phyloP scores from a whole-genome alignment of 2,113 vertebrate species.

The Neodon shergylaensis region DNA sequence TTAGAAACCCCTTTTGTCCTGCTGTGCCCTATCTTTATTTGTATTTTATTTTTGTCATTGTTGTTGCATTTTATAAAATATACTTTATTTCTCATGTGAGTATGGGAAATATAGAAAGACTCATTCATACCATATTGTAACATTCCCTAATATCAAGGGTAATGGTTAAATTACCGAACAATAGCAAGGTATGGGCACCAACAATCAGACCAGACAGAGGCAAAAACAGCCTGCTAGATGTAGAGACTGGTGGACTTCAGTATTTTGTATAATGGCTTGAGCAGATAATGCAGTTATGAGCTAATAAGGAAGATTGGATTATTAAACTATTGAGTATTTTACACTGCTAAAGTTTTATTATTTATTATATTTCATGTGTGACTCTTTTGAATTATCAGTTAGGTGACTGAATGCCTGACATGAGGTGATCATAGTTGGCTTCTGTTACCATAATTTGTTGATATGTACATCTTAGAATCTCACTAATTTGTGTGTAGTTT shows the following conservation, averaged over 20 bases:
- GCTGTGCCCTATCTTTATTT: neutral
- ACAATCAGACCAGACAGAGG: neutral
- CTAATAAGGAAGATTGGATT: neutral
- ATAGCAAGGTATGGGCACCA: neutral
- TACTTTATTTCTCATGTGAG: neutral
- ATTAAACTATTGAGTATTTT: neutral
- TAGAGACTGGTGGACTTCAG: neutral
- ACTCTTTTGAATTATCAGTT: neutral
- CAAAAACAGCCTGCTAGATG: neutral
- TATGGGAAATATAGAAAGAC: neutral
- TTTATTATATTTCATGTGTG: neutral
- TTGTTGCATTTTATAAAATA: slow-evolving; percentile 1
- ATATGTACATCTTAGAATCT: neutral
- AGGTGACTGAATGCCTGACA: neutral
- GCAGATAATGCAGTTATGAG: neutral
- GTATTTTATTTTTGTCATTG: neutral
- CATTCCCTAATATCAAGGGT: neutral
- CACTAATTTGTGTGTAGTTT: slow-evolving; percentile 14
- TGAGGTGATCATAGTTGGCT: neutral
- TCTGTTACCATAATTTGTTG: neutral
- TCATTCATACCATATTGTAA: neutral
- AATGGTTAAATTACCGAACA: neutral
- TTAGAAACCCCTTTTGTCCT: neutral
- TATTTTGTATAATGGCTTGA: neutral
- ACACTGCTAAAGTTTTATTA: neutral